These are phyloP conservation scores for Rhabdomys dilectus DNA, from an alignment of 2,113 vertebrate species.

Conservation along the genomic window DNA sequence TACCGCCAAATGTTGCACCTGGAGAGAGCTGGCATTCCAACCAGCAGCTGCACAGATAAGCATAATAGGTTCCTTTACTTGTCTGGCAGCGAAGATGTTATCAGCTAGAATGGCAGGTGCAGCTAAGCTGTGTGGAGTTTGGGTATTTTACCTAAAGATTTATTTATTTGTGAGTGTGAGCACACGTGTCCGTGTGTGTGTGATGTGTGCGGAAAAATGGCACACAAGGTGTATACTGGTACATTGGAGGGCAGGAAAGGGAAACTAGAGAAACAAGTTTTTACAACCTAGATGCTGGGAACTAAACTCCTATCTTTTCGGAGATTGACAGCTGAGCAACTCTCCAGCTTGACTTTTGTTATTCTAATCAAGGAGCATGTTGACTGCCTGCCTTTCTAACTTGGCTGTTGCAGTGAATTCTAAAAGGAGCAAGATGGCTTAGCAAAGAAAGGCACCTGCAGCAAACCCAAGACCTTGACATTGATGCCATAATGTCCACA, in stretches of 20 bases:
- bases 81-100: not conserved
- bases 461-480: not conserved
- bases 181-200: not conserved
- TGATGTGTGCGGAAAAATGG: too few relatives aligned
- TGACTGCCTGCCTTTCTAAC: not conserved
- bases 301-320: not conserved
- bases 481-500: not conserved
- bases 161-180: not conserved
- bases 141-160: not conserved
- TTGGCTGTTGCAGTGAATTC: not conserved
- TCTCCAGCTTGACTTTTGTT: not conserved
- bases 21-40: not conserved
- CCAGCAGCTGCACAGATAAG: not conserved
- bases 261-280: not conserved
- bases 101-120: too few relatives aligned
- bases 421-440: not conserved
- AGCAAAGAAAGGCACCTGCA: not conserved
- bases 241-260: not conserved
- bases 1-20: not conserved
- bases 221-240: accelerated
- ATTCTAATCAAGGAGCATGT: too few relatives aligned
- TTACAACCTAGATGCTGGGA: not conserved
- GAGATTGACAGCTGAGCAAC: not conserved
- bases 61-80: not conserved
- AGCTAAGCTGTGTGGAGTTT: not conserved